Percentiles rank a stretch among this genome's conserved stretches.
Evolutionary conservation across 2,888 invertebrate species (phyloP).

Genomic region (Chloromyia formosa): DNA sequence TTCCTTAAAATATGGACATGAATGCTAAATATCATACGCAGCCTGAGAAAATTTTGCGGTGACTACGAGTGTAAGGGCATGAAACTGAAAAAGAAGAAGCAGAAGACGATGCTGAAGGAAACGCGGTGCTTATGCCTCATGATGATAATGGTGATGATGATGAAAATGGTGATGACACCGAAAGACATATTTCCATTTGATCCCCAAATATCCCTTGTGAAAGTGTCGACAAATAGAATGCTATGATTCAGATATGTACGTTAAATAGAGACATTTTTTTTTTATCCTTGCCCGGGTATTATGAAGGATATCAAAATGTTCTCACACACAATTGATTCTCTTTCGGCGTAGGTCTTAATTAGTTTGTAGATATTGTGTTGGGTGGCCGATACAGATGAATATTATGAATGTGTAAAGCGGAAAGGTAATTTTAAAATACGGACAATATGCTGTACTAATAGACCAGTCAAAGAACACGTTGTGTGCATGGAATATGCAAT

Average conservation of each 20-base stretch:
- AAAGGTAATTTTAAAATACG: too few relatives aligned
- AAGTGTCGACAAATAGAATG: not conserved
- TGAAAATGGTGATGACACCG: constrained; percentile 1
- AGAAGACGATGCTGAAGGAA: too few relatives aligned
- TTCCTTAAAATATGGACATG: constrained; percentile 3
- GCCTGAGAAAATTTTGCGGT: not conserved
- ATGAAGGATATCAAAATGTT: not conserved
- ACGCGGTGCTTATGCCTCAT: not conserved
- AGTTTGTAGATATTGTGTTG: too few relatives aligned
- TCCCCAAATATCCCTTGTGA: not conserved
- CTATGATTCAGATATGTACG: not conserved
- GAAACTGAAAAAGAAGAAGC: too few relatives aligned
- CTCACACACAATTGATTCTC: not conserved
- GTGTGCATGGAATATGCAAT: too few relatives aligned
- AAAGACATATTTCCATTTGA: not conserved
- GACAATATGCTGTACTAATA: too few relatives aligned
- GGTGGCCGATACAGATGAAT: too few relatives aligned
- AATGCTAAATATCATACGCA: not conserved
- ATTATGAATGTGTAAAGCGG: too few relatives aligned
- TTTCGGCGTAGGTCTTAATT: too few relatives aligned
- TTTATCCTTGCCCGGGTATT: not conserved
- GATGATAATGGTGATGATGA: constrained; percentile 4
- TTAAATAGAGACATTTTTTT: not conserved
- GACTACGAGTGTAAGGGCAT: too few relatives aligned
- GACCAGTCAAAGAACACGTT: too few relatives aligned